Percentiles rank a stretch among this genome's conserved stretches.
These are phyloP conservation scores for Muntiacus muntjak DNA, from an alignment of 2,113 vertebrate genomes.

Conservation along the genomic window DNA sequence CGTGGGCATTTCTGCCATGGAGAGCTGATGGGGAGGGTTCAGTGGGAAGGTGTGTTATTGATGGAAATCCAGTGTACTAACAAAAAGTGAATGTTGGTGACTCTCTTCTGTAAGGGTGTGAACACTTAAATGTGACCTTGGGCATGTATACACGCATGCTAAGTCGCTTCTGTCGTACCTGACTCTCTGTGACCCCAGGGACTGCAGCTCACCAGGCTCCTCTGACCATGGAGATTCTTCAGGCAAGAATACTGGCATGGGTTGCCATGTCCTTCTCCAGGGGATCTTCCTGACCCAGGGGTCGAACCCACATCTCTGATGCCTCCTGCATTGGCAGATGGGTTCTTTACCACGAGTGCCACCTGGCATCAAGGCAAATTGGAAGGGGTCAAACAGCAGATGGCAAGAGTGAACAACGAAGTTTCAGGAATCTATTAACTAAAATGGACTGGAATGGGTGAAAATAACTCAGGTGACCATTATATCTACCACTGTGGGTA, in stretches of 20 bases:
- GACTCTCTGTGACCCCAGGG: not conserved
- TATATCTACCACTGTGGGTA: not conserved
- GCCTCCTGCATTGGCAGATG: not conserved
- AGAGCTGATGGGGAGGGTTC: not conserved
- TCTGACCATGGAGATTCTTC: not conserved
- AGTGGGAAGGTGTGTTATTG: not conserved
- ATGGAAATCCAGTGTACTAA: not conserved
- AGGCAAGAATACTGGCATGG: not conserved
- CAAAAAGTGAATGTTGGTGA: not conserved
- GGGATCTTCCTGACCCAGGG: not conserved
- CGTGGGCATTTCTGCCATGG: not conserved
- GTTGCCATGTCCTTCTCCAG: not conserved
- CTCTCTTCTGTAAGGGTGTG: not conserved
- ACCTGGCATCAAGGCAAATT: not conserved
- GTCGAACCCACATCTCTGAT: not conserved
- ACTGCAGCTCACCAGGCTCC: not conserved
- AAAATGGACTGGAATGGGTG: not conserved
- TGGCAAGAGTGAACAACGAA: rapidly evolving
- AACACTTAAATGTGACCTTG: not conserved
- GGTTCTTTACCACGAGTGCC: not conserved
- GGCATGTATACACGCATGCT: not conserved
- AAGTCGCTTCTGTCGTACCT: rapidly evolving
- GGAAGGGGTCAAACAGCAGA: not conserved
- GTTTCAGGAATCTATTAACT: not conserved
- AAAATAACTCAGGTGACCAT: not conserved